phyloP scores from a whole-genome alignment of 1,140 invertebrate genomes.

The Patella vulgata region DNA sequence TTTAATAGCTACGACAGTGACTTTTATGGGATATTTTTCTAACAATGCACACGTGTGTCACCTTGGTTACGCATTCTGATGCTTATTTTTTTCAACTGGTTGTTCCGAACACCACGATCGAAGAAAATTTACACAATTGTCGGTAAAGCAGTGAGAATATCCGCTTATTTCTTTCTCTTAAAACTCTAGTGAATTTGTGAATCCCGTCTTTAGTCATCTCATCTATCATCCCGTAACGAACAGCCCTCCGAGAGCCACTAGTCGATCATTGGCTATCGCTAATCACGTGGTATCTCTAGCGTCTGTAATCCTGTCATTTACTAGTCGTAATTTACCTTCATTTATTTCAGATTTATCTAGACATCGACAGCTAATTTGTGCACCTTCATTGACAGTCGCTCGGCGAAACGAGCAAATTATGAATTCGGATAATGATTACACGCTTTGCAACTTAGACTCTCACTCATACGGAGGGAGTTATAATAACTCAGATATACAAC shows the following conservation, averaged over 20 bases:
- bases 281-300: conserved; percentile 48
- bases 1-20: no score
- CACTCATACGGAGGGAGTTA: conserved; percentile 49
- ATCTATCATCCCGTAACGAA: conserved; percentile 12
- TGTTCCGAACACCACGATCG: no score
- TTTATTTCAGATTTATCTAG: conserved; percentile 63
- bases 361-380: conserved; percentile 58
- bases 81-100: no score
- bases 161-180: no score
- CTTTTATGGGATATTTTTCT: no score
- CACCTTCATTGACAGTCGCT: conserved; percentile 39
- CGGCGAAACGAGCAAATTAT: conserved; percentile 35
- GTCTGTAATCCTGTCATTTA: conserved; percentile 56
- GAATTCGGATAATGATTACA: conserved; percentile 57
- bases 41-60: no score
- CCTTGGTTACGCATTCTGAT: no score
- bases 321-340: conserved; percentile 60
- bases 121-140: no score
- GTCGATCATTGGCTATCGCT: conserved; percentile 44
- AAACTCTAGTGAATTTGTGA: no score
- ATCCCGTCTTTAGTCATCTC: neutral
- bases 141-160: no score
- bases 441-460: conserved; percentile 56
- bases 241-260: conserved; percentile 1
- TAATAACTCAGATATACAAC: conserved; percentile 40